Percentiles rank a stretch among this genome's conserved stretches.
These are phyloP conservation scores for Dorcus parallelipipedus DNA, from an alignment of 2,888 invertebrate genomes.

Conservation along the genomic window DNA sequence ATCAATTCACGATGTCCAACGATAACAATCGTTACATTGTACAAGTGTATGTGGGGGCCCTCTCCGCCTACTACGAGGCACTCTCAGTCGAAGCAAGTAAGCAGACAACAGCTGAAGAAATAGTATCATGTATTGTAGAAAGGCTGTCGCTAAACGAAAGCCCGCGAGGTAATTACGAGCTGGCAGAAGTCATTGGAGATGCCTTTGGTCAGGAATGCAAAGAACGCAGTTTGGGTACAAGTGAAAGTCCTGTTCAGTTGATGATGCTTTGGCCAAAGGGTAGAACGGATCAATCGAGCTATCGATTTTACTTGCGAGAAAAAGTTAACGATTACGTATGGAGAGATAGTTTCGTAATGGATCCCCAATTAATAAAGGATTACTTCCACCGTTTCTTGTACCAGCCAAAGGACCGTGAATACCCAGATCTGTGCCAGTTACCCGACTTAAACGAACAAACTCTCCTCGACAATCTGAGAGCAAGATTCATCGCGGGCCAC, in stretches of 20 bases:
- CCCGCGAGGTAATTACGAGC: slow-evolving; percentile 65
- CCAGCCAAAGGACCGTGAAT: slow-evolving; percentile 90
- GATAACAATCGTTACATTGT: slow-evolving; percentile 69
- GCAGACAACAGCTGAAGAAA: slow-evolving; percentile 88
- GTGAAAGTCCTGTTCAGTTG: slow-evolving; percentile 77
- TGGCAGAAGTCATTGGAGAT: slow-evolving; percentile 85
- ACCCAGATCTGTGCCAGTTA: slow-evolving; percentile 92
- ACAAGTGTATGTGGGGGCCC: slow-evolving; percentile 85
- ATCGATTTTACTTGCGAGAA: slow-evolving; percentile 82
- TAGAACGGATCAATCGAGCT: slow-evolving; percentile 54
- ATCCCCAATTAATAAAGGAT: slow-evolving; percentile 88
- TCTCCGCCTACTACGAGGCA: slow-evolving; percentile 85
- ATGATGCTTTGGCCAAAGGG: slow-evolving; percentile 81
- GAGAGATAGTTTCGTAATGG: slow-evolving; percentile 85
- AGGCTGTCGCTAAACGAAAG: slow-evolving; percentile 60
- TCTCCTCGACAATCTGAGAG: slow-evolving; percentile 82
- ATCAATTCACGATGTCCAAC: slow-evolving; percentile 56
- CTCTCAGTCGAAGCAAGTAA: slow-evolving; percentile 88
- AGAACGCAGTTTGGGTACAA: slow-evolving; percentile 79
- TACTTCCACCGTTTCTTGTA: slow-evolving; percentile 88
- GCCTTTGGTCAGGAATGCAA: slow-evolving; percentile 88
- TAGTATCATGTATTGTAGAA: slow-evolving; percentile 84
- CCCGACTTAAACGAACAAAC: slow-evolving; percentile 94
- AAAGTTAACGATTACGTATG: slow-evolving; percentile 81
- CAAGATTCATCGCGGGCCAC: slow-evolving; percentile 85